Percentiles rank a stretch among this genome's conserved stretches.
phyloP scores from a whole-genome alignment of 2,797 vertebrate genomes.

The Mus caroli region DNA sequence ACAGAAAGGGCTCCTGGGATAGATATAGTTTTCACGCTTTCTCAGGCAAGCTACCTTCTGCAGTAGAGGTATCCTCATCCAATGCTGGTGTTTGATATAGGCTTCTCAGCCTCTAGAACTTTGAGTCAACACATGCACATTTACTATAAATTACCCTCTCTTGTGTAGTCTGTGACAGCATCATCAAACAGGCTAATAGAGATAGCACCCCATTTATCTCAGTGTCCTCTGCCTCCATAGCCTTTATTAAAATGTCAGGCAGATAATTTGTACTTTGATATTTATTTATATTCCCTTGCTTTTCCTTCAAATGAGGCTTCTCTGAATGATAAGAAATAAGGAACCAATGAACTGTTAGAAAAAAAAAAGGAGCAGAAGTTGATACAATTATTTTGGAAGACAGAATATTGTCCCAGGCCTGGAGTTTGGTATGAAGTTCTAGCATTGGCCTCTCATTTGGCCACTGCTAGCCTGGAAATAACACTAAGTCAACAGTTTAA shows the following conservation, averaged over 20 bases:
- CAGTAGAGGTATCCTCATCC: background rate
- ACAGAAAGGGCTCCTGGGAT: background rate
- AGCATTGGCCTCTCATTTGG: background rate
- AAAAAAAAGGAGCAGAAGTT: background rate
- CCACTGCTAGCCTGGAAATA: background rate
- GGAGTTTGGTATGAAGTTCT: background rate
- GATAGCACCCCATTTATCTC: background rate
- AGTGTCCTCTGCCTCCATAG: background rate
- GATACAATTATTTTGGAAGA: conserved; percentile 41
- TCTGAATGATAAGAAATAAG: conserved; percentile 38
- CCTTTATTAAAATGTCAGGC: conserved; percentile 22
- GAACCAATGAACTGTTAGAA: background rate
- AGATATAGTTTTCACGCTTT: background rate
- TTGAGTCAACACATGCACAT: background rate
- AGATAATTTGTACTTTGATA: conserved; percentile 37
- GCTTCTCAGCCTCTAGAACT: background rate
- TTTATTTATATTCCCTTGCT: conserved; percentile 41
- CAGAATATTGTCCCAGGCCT: background rate
- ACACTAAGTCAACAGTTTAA: background rate
- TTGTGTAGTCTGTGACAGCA: background rate
- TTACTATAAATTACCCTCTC: background rate
- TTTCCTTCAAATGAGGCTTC: background rate
- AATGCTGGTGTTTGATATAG: background rate
- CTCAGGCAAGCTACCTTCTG: background rate
- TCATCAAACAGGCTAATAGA: background rate